Conservation (phyloP, 2,888 invertebrate species). For the Parascotia fuliginaria region DNA sequence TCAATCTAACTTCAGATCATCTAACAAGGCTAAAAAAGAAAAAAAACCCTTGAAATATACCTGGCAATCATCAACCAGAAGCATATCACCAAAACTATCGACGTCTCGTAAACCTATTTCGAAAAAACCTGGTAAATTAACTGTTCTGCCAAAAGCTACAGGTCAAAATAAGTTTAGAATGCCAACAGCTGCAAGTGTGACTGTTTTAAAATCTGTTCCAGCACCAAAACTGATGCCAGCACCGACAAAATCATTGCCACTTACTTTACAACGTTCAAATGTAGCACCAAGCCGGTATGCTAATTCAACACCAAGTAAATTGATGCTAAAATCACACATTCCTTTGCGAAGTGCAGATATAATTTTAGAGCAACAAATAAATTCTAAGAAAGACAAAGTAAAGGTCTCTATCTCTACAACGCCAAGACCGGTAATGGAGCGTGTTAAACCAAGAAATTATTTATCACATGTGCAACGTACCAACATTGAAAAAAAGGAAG, state of each 20-base stretch:
- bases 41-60: slow-evolving; percentile 4
- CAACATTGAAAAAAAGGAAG: background rate
- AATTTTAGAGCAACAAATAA: slow-evolving; percentile 19
- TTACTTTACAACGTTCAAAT: slow-evolving; percentile 5
- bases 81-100: slow-evolving; percentile 16
- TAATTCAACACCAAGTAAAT: slow-evolving; percentile 2
- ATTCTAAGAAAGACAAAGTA: slow-evolving; percentile 26
- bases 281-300: slow-evolving; percentile 5
- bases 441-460: slow-evolving; percentile 1
- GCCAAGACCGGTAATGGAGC: slow-evolving; percentile 7
- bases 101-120: slow-evolving; percentile 6
- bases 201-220: slow-evolving; percentile 44
- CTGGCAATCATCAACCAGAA: slow-evolving; percentile 2
- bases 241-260: slow-evolving; percentile 8
- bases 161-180: slow-evolving; percentile 35
- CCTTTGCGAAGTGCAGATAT: slow-evolving; percentile 12
- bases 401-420: slow-evolving; percentile 32
- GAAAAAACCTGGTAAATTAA: slow-evolving; percentile 8
- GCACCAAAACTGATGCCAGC: slow-evolving; percentile 41
- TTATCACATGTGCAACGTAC: background rate
- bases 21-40: slow-evolving; percentile 11
- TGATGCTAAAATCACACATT: slow-evolving; percentile 17
- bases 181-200: slow-evolving; percentile 50
- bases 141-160: slow-evolving; percentile 1
- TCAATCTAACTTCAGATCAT: slow-evolving; percentile 6